phyloP scores from a whole-genome alignment of 2,888 invertebrate species.

The Celastrina argiolus region DNA sequence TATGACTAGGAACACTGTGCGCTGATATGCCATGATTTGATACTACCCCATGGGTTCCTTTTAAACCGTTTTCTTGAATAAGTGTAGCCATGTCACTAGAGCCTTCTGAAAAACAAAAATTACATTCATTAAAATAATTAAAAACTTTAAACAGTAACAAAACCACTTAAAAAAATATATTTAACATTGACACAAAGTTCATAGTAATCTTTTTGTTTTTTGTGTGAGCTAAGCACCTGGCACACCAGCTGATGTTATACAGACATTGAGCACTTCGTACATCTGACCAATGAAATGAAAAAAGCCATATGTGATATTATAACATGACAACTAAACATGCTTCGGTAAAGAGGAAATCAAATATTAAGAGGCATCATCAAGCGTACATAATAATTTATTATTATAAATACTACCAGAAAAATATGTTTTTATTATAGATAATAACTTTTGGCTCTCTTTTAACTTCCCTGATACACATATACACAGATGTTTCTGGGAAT shows the following conservation, averaged over 20 bases:
- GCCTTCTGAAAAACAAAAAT: conserved; percentile 52
- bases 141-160: not conserved
- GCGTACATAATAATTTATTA: too few relatives aligned
- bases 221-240: too few relatives aligned
- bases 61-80: conserved; percentile 90
- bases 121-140: not conserved
- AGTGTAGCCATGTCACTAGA: conserved; percentile 85
- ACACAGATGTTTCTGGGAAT: too few relatives aligned
- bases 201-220: too few relatives aligned
- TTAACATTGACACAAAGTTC: too few relatives aligned
- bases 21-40: conserved; percentile 62
- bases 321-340: not conserved
- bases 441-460: too few relatives aligned
- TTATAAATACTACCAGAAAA: too few relatives aligned
- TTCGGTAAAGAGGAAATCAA: too few relatives aligned
- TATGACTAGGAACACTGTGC: conserved; percentile 63
- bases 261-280: not conserved
- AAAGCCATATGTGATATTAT: not conserved
- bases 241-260: conserved; percentile 20
- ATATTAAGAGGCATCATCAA: too few relatives aligned
- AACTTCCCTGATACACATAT: too few relatives aligned
- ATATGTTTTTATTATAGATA: too few relatives aligned
- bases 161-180: not conserved
- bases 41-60: conserved; percentile 74
- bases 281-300: not conserved